Conservation (phyloP, 1,140 invertebrate genomes). For the Sitobion miscanthi region DNA sequence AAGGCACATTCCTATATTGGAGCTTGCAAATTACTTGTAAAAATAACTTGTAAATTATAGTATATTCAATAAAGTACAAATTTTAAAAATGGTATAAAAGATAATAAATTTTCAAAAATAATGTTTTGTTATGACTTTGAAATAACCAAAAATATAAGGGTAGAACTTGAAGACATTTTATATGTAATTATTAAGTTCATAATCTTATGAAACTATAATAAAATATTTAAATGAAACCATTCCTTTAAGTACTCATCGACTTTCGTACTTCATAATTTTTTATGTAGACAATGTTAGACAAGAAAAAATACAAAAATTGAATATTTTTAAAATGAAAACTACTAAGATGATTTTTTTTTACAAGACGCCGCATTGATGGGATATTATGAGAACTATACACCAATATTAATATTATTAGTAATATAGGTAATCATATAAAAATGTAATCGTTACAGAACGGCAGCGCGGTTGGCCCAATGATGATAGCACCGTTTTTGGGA, state of each 20-base stretch:
- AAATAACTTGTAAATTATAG: too few species aligned
- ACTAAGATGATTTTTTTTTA: neutral
- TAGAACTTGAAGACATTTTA: neutral
- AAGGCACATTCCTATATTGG: too few species aligned
- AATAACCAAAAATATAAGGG: neutral
- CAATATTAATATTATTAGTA: too few species aligned
- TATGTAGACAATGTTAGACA: neutral
- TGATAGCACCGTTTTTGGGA: conserved; percentile 70
- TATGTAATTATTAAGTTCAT: neutral
- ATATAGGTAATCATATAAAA: neutral
- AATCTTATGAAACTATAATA: too few species aligned
- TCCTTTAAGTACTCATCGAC: neutral
- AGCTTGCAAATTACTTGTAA: too few species aligned
- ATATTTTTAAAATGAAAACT: neutral
- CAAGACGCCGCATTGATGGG: neutral
- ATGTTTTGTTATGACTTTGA: neutral
- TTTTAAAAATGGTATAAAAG: too few species aligned
- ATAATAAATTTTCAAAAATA: neutral
- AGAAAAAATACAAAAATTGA: neutral
- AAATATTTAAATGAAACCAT: neutral
- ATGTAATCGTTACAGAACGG: conserved; percentile 67
- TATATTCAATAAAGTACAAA: too few species aligned
- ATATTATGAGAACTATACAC: neutral
- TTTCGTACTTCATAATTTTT: too few species aligned
- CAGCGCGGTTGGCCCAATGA: conserved; percentile 69